These are phyloP conservation scores for Caenorhabditis sp. DNA, from an alignment of 2,888 invertebrate species.

Conservation along the genomic window DNA sequence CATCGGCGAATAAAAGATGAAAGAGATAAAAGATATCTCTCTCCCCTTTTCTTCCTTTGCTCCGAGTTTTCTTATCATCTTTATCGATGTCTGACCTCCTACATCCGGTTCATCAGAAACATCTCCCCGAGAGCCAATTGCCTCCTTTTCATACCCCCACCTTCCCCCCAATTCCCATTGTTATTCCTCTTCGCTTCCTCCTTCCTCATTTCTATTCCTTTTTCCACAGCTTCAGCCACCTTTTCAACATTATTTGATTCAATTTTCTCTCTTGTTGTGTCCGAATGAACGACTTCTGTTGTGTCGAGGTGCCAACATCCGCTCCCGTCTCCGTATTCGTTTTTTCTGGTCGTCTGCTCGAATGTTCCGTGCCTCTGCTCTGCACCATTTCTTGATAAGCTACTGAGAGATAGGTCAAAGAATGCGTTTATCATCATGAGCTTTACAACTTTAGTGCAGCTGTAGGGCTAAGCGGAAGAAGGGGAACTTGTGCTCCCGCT, in stretches of 20 bases:
- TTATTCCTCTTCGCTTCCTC: slow-evolving; percentile 4
- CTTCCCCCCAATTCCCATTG: slow-evolving; percentile 3
- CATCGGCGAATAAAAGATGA: slow-evolving; percentile 3
- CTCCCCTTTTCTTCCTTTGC: neutral
- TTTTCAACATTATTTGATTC: neutral
- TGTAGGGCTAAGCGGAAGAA: slow-evolving; percentile 8
- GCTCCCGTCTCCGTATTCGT: too few species aligned
- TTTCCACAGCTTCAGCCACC: neutral
- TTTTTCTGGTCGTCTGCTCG: neutral
- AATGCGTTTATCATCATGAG: slow-evolving; percentile 9
- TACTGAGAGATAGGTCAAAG: slow-evolving; percentile 4
- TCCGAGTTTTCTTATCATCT: slow-evolving; percentile 51
- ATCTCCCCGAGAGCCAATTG: slow-evolving; percentile 54
- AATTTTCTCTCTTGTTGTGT: too few species aligned
- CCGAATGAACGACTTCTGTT: too few species aligned
- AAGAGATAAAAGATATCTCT: neutral
- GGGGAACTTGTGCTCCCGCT: neutral
- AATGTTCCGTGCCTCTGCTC: neutral
- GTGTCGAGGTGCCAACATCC: too few species aligned
- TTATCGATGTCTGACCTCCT: slow-evolving; percentile 57
- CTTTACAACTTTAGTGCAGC: slow-evolving; percentile 10
- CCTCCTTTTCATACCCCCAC: too few species aligned
- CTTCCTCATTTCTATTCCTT: neutral
- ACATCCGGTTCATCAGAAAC: slow-evolving; percentile 53
- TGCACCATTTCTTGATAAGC: neutral